Base-by-base conservation (phyloP, 2,797 vertebrate species). In the Sebastiscus albofasciatus region DNA sequence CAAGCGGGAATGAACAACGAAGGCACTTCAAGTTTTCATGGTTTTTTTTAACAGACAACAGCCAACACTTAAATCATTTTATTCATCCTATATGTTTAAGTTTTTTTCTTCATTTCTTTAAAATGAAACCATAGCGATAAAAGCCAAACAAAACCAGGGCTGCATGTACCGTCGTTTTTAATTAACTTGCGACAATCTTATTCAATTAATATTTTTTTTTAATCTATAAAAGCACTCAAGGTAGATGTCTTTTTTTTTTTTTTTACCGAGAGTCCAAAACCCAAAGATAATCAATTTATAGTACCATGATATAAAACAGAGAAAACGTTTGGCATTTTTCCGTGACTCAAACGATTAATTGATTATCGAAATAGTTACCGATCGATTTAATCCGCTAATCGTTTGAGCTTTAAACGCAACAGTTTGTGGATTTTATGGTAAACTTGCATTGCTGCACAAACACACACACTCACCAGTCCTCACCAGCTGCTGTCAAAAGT, bases 1-100 rank as follows among this genome's bases (percentile, higher is more conserved):
- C 77, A 22, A 80, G 75, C 82, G 84, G 86, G 82, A 92, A 91
- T 87, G 83, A 84, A 90, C 81, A 87, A 87, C 61, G 62, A 95
- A 95, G 94, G 94, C 94, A 95, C 94, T 95, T 94, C 72, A 92
- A 87, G 90, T 91, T 86, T 90, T 86, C 27, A 34, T 74, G 49
- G 72, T 82, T 75, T 71, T 24, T 42, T 42, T 39, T 24, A 74
- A 79, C 67, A 46, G 67, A 83, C n/a, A 29, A 79, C 22, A 66
- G 29, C 54, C 20, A 73, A 82, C 67, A 70, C 20, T 34, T 12
- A 56, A 27, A 77, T 42, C 8, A 75, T 36, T 56, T 34, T 46
- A 14, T 29, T 56, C 20, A 55, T 62, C 29, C 36, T 10, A 16
- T 60, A 22, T 49, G 8, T 42, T 70, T 7, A 49, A 9, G 42